phyloP scores from a whole-genome alignment of 2,888 invertebrate species.

The Andrena praecox region DNA sequence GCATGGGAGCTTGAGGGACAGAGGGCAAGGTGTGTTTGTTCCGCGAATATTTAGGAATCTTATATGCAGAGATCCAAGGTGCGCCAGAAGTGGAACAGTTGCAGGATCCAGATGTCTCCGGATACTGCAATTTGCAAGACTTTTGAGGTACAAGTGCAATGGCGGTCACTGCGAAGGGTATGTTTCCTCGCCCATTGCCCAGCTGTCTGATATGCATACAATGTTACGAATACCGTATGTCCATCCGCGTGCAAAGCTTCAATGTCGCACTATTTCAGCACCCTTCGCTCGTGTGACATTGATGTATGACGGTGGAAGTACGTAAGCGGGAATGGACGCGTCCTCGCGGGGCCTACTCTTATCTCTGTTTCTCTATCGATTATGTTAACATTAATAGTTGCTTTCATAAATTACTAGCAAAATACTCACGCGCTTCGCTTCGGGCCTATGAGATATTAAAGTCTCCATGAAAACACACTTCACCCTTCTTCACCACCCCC shows the following conservation, averaged over 20 bases:
- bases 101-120: slow-evolving; percentile 68
- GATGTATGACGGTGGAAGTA: slow-evolving; percentile 37
- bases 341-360: not conserved
- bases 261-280: slow-evolving; percentile 56
- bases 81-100: slow-evolving; percentile 16
- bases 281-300: slow-evolving; percentile 55
- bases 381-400: not conserved
- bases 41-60: not conserved
- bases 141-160: slow-evolving; percentile 61
- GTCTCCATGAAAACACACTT: too few species aligned
- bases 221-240: slow-evolving; percentile 78
- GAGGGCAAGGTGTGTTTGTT: too few species aligned
- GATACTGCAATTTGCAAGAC: slow-evolving; percentile 60
- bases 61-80: not conserved
- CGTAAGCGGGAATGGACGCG: slow-evolving; percentile 44
- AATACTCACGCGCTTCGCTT: too few species aligned
- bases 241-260: slow-evolving; percentile 64
- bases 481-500: too few species aligned
- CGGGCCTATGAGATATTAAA: too few species aligned
- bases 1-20: too few species aligned
- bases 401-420: not conserved
- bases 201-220: slow-evolving; percentile 83
- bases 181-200: slow-evolving; percentile 75
- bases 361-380: slow-evolving; percentile 26
- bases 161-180: slow-evolving; percentile 65